Conservation (phyloP, 1,140 invertebrate species). For the Neodiprion fabricii region DNA sequence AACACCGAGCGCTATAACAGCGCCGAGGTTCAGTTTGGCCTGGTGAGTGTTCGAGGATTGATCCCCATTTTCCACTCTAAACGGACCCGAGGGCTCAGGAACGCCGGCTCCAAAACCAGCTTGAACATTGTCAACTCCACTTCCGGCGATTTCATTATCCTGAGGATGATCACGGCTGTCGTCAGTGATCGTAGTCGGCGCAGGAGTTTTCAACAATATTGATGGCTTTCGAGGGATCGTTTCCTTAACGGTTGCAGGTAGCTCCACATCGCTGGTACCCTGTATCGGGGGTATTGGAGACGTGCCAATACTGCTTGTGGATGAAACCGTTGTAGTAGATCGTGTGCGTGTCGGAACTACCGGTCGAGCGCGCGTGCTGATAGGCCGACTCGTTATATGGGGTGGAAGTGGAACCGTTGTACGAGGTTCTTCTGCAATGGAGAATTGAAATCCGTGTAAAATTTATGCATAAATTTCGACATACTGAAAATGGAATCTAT, state of each 20-base stretch:
- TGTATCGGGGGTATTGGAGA: slow-evolving; percentile 37
- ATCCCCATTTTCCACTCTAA: slow-evolving; percentile 70
- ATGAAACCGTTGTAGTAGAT: slow-evolving; percentile 42
- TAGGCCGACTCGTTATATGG: slow-evolving; percentile 40
- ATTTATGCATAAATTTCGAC: too few relatives aligned
- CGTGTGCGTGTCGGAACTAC: slow-evolving; percentile 50
- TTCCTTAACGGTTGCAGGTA: slow-evolving; percentile 51
- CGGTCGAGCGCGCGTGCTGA: slow-evolving; percentile 40
- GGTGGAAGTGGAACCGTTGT: slow-evolving; percentile 27
- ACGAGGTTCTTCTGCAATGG: slow-evolving; percentile 34
- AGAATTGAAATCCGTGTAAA: background rate
- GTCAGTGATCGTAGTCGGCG: slow-evolving; percentile 25
- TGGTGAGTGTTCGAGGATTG: slow-evolving; percentile 71
- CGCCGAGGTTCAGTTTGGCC: slow-evolving; percentile 81
- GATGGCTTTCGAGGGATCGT: slow-evolving; percentile 48
- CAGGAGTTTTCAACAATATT: slow-evolving; percentile 44
- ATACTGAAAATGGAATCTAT: too few relatives aligned
- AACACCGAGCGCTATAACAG: slow-evolving; percentile 87
- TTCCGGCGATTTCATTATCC: slow-evolving; percentile 67
- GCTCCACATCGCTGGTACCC: slow-evolving; percentile 33
- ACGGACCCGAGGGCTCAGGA: slow-evolving; percentile 70
- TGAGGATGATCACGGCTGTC: slow-evolving; percentile 57
- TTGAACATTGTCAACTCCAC: slow-evolving; percentile 61
- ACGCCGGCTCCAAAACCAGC: slow-evolving; percentile 65
- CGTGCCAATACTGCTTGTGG: slow-evolving; percentile 44